phyloP scores from a whole-genome alignment of 2,888 invertebrate genomes.

The Euplagia quadripunctaria region DNA sequence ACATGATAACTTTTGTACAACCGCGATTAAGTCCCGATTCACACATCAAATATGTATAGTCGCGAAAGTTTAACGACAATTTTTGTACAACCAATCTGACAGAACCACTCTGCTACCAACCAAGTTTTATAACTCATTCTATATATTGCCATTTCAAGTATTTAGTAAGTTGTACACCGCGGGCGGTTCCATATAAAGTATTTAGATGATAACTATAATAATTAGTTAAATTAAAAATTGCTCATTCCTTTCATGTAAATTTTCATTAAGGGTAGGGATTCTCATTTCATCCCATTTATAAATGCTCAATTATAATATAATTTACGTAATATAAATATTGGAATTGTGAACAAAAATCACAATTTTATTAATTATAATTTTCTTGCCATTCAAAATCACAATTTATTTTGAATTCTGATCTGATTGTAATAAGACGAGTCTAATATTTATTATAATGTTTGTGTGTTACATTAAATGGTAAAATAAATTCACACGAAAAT shows the following conservation, averaged over 20 bases:
- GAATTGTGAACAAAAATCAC: neutral
- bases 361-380: neutral
- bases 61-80: too few species aligned
- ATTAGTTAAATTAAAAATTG: conserved; percentile 8
- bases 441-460: neutral
- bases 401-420: neutral
- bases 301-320: conserved; percentile 13
- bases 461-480: neutral
- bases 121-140: too few species aligned
- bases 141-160: too few species aligned
- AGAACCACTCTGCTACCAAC: too few species aligned
- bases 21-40: too few species aligned
- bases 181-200: conserved; percentile 25
- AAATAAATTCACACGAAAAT: neutral
- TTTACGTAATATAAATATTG: neutral
- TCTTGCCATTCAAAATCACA: conserved; percentile 2
- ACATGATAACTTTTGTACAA: too few species aligned
- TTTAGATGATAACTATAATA: conserved; percentile 11
- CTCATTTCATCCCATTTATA: neutral
- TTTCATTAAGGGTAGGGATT: neutral
- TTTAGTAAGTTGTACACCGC: conserved; percentile 24
- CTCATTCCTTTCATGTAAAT: conserved; percentile 25
- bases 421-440: neutral
- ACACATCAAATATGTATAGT: too few species aligned
- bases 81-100: too few species aligned